These are phyloP conservation scores for Barbus barbus DNA, from an alignment of 2,113 vertebrate species.

Conservation along the genomic window DNA sequence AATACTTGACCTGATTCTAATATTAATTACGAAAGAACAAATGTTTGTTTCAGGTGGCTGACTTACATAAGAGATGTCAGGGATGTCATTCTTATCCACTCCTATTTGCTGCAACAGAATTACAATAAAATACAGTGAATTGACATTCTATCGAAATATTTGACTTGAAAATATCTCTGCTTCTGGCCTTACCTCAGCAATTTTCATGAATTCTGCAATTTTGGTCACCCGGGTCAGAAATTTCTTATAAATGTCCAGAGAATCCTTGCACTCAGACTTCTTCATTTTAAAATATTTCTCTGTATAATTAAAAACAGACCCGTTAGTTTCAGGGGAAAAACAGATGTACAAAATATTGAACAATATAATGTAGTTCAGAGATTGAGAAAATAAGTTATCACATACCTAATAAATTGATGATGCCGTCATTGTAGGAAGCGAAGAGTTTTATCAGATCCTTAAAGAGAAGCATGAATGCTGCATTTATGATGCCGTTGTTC, in stretches of 20 bases:
- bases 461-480: constrained; percentile 94
- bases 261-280: constrained; percentile 97
- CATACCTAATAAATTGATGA: constrained; percentile 97
- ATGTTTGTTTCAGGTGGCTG: not conserved
- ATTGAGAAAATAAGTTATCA: not conserved
- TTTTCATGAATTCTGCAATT: constrained; percentile 97
- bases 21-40: not conserved
- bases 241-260: constrained; percentile 97
- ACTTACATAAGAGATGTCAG: constrained; percentile 97
- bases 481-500: constrained; percentile 97
- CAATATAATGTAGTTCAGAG: not conserved
- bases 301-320: constrained; percentile 61
- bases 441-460: constrained; percentile 99
- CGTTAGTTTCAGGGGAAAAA: not conserved
- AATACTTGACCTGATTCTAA: not conserved
- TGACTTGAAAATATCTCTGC: not conserved
- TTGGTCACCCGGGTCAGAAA: constrained; percentile 97
- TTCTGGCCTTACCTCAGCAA: constrained; percentile 85
- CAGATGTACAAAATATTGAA: not conserved
- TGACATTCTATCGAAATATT: not conserved
- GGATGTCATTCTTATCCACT: constrained; percentile 99
- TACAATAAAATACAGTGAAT: constrained; percentile 19
- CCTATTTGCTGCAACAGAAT: constrained; percentile 87
- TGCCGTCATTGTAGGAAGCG: constrained; percentile 98
- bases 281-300: constrained; percentile 99